Base-by-base conservation (phyloP, 2,113 vertebrate genomes). In the Epinephelus fuscoguttatus region DNA sequence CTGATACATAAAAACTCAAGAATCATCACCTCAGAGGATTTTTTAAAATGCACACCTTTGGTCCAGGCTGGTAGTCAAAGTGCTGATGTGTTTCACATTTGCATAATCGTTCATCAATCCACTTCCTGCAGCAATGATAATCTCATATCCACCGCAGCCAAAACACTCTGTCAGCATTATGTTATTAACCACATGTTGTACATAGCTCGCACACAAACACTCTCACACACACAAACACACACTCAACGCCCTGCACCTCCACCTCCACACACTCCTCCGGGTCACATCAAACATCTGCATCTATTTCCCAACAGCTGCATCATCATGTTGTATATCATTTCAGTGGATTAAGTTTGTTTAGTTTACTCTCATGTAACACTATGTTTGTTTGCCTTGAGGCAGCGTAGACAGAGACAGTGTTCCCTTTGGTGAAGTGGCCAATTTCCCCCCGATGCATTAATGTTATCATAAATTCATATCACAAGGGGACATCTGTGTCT, bases 401-500 rank as follows among this genome's bases (percentile, higher is more conserved):
- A 21, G 25, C 55, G 12, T 6, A 77, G 53, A 66, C 73, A 68
- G 50, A 75, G 40, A 86, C 82, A 62, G 45, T 17, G 62, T 70
- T 60, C 11, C 73, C 30, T 45, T 45, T 5, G 40, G 30, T 73
- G 70, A 84, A 82, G 68, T 47, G 70, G 53, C 50, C 33, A 0
- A 74, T 85, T 69, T 3, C 11, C 81, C 75, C 45, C 42, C 1
- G 4, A 72, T 75, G 79, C 70, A 80, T 82, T 79, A 84, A 68
- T 68, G 66, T 84, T 80, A 50, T 85, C 63, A 90, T 84, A 60
- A 86, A 85, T 91, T 87, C 81, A 82, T 27, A 66, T 88, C 75
- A 90, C 82, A 56, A 17, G 77, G 75, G 71, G 73, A 88, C 84
- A 88, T 88, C 85, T 87, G 78, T 88, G 61, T 78, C 76, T 68